These are phyloP conservation scores for Microctonus brassicae DNA, from an alignment of 2,888 invertebrate genomes.

Conservation along the genomic window DNA sequence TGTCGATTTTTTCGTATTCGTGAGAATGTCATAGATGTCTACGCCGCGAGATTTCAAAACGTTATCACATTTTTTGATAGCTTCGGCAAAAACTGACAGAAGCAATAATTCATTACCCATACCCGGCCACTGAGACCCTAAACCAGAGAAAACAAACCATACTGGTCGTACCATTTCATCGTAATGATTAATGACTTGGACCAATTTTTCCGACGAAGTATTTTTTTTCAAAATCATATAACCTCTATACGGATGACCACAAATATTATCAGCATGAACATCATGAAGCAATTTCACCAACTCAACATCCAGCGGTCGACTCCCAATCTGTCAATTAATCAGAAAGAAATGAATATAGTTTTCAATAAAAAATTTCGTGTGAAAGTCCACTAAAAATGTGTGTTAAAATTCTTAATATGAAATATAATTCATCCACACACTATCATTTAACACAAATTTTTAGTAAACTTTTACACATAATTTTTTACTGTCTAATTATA, in stretches of 20 bases:
- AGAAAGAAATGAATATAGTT: no score
- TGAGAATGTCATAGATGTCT: constrained; percentile 76
- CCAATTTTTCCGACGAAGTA: constrained; percentile 59
- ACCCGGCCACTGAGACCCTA: constrained; percentile 90
- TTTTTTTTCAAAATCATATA: constrained; percentile 74
- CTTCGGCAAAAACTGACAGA: constrained; percentile 77
- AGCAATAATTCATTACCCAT: constrained; percentile 83
- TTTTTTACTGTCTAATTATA: no score
- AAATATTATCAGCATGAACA: no score
- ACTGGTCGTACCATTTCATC: constrained; percentile 79
- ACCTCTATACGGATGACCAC: constrained; percentile 75
- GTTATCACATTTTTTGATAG: constrained; percentile 75
- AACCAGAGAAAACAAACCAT: constrained; percentile 92
- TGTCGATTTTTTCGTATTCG: constrained; percentile 73
- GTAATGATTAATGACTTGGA: constrained; percentile 74
- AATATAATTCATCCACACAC: no score
- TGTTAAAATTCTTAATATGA: background rate
- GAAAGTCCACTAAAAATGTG: no score
- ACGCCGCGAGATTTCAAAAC: constrained; percentile 75
- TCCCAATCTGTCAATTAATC: constrained; percentile 39
- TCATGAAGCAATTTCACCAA: constrained; percentile 40
- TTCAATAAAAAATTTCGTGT: no score
- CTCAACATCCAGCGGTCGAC: constrained; percentile 41
- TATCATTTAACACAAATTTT: no score
- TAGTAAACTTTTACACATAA: no score